Evolutionary conservation across 2,888 invertebrate species (phyloP).

Genomic region (Caenorhabditis macrosperma): DNA sequence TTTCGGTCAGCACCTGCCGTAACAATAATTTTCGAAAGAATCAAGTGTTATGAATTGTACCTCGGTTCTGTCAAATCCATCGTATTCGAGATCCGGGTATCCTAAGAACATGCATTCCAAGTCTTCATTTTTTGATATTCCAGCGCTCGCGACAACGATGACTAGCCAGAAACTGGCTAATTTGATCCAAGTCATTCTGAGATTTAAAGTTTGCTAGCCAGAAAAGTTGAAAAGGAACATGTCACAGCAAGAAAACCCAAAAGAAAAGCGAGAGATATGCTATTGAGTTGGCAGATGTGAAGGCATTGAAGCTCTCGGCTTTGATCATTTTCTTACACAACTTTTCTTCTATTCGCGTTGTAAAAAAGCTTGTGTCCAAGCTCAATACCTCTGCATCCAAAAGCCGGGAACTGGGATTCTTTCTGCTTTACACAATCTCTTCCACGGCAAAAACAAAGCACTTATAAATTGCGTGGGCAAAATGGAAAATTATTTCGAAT

Average conservation of each 20-base stretch:
- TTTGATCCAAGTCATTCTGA: constrained; percentile 61
- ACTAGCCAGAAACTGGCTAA: constrained; percentile 52
- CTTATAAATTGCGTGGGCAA: not conserved
- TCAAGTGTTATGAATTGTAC: constrained; percentile 30
- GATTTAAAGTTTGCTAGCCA: constrained; percentile 2
- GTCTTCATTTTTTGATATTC: constrained; percentile 68
- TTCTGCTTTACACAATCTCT: not conserved
- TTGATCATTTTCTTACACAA: constrained; percentile 48
- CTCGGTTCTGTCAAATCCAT: constrained; percentile 79
- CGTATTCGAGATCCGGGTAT: constrained; percentile 80
- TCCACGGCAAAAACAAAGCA: not conserved
- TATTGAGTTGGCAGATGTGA: constrained; percentile 30
- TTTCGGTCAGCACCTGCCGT: constrained; percentile 76
- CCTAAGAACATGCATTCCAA: constrained; percentile 80
- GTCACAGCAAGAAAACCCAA: constrained; percentile 26
- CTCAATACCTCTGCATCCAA: constrained; percentile 23
- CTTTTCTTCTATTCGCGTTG: constrained; percentile 38
- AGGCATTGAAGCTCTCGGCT: constrained; percentile 41
- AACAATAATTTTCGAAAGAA: no score
- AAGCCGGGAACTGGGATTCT: not conserved
- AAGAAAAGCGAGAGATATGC: not conserved
- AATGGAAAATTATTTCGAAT: no score
- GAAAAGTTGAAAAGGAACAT: constrained; percentile 5
- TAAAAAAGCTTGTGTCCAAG: constrained; percentile 42
- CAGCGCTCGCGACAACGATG: constrained; percentile 30